Evolutionary conservation across 2,113 vertebrate species (phyloP).

Genomic region (Tringa solitaria): DNA sequence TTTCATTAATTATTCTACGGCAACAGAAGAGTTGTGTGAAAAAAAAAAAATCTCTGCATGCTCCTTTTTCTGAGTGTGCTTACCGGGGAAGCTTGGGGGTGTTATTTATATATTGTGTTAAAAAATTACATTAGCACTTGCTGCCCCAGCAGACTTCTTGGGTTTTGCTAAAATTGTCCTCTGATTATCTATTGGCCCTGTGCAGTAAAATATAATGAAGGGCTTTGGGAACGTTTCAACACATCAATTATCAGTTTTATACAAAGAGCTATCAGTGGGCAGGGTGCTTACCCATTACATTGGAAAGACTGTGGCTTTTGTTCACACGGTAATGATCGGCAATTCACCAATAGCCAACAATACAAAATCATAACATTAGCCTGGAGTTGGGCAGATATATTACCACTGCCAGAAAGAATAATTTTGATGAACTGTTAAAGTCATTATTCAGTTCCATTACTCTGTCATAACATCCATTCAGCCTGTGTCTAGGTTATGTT

Average conservation of each 20-base stretch:
- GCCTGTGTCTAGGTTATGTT: slow-evolving; percentile 36
- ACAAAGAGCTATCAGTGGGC: not conserved
- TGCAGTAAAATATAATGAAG: not conserved
- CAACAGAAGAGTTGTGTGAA: not conserved
- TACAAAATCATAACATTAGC: not conserved
- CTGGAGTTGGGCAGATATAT: not conserved
- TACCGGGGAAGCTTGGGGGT: not conserved
- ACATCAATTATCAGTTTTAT: not conserved
- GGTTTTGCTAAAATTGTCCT: slow-evolving; percentile 15
- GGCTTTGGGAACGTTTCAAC: not conserved
- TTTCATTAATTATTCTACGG: not conserved
- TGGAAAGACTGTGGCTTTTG: not conserved
- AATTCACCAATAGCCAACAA: slow-evolving; percentile 1
- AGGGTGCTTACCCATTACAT: not conserved
- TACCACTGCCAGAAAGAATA: slow-evolving; percentile 44
- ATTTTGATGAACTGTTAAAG: slow-evolving; percentile 48
- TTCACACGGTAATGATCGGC: slow-evolving; percentile 17
- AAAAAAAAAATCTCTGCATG: not conserved
- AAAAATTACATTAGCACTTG: slow-evolving; percentile 40
- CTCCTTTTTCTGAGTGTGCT: not conserved
- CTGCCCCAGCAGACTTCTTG: slow-evolving; percentile 23
- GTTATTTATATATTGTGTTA: not conserved
- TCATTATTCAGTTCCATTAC: slow-evolving; percentile 34
- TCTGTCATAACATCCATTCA: slow-evolving; percentile 47
- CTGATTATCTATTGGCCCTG: not conserved